phyloP scores from a whole-genome alignment of 2,888 invertebrate genomes.

The Cantharis flavilabris region DNA sequence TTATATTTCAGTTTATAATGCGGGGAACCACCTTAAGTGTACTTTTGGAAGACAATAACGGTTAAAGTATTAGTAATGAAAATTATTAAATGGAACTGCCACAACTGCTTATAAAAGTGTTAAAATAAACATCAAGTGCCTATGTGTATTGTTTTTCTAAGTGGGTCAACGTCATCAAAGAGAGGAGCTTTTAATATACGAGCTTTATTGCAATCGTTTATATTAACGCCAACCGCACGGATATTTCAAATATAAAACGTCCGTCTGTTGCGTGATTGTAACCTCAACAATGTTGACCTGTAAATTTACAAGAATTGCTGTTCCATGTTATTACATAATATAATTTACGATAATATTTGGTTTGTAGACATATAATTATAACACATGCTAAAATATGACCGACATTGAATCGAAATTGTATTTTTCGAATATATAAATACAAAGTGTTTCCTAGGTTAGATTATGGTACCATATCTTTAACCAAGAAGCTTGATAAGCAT shows the following conservation, averaged over 20 bases:
- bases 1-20: neutral
- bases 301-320: neutral
- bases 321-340: neutral
- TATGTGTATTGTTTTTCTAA: conserved; percentile 8
- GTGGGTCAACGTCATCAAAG: conserved; percentile 9
- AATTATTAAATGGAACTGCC: neutral
- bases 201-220: conserved; percentile 12
- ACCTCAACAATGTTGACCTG: neutral
- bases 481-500: neutral
- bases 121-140: conserved; percentile 16
- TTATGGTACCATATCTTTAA: neutral
- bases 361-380: neutral
- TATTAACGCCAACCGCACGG: neutral
- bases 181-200: conserved; percentile 9
- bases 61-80: neutral
- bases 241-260: neutral
- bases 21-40: neutral
- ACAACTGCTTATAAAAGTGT: neutral
- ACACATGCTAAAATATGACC: neutral
- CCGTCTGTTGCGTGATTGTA: neutral
- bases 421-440: neutral
- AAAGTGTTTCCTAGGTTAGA: neutral
- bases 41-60: neutral
- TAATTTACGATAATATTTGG: neutral
- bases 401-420: neutral